A percentile compares a stretch with the other conserved stretches of the same genome.
Conservation (phyloP, 2,797 vertebrate genomes). For the Alauda arvensis region DNA sequence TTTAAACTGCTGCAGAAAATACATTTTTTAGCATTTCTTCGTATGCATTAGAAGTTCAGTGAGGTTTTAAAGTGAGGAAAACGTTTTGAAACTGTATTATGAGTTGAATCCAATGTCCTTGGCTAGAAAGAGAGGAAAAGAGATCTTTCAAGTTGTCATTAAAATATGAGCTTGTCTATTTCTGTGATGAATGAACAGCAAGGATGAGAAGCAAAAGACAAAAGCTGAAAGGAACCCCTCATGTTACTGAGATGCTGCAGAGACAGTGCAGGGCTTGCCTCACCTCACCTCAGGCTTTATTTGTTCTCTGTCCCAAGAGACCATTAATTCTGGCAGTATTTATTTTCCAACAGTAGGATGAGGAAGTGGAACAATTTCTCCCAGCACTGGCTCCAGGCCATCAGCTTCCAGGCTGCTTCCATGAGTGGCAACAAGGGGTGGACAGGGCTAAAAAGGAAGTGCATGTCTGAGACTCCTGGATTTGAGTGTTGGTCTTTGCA, state of each 20-base stretch:
- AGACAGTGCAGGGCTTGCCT: neutral
- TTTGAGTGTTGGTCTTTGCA: neutral
- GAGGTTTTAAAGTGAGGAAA: neutral
- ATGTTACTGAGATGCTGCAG: neutral
- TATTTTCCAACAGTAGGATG: neutral
- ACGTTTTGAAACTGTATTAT: neutral
- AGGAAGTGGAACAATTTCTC: neutral
- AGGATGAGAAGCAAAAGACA: neutral
- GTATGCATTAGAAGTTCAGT: neutral
- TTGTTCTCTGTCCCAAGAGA: neutral
- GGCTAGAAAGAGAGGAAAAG: neutral
- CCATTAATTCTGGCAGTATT: neutral
- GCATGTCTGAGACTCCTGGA: neutral
- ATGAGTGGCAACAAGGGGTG: fast-evolving
- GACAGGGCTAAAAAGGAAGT: neutral
- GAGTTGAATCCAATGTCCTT: constrained; percentile 2
- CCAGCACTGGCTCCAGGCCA: neutral
- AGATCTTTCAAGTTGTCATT: constrained; percentile 6
- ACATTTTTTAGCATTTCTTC: neutral
- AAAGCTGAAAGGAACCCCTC: neutral
- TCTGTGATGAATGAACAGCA: constrained; percentile 21
- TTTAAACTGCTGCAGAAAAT: neutral
- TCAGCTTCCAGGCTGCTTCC: fast-evolving
- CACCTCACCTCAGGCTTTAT: neutral
- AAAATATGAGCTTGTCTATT: constrained; percentile 18